Percentiles rank a stretch among this genome's conserved stretches.
phyloP scores from a whole-genome alignment of 1,140 invertebrate genomes.

The Anastatus disparis region DNA sequence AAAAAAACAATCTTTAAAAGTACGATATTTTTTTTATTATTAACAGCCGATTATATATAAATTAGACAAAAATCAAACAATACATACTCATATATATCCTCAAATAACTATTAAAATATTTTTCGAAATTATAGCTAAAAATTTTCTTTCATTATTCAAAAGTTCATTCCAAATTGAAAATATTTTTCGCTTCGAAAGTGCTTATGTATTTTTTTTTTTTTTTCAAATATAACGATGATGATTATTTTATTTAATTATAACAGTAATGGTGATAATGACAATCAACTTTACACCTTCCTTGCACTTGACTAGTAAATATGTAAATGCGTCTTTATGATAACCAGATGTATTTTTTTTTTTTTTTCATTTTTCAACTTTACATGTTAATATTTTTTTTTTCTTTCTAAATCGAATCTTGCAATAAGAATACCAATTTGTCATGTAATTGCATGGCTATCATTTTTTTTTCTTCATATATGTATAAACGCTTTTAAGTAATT shows the following conservation, averaged over 20 bases:
- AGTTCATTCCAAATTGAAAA: too few relatives aligned
- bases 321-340: constrained; percentile 27
- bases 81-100: not conserved
- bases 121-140: too few relatives aligned
- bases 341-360: constrained; percentile 23
- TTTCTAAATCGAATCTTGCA: constrained; percentile 4
- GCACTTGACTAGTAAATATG: constrained; percentile 35
- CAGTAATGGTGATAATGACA: constrained; percentile 16
- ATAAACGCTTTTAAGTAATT: constrained; percentile 11
- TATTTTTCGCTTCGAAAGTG: too few relatives aligned
- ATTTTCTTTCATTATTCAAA: too few relatives aligned
- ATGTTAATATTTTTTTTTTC: constrained; percentile 10
- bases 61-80: constrained; percentile 12
- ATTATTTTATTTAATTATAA: constrained; percentile 10
- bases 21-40: constrained; percentile 40
- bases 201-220: too few relatives aligned
- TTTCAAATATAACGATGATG: constrained; percentile 27
- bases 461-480: not conserved
- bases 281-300: constrained; percentile 18
- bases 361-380: not conserved
- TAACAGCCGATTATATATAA: constrained; percentile 30
- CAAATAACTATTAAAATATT: too few relatives aligned
- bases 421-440: not conserved
- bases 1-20: constrained; percentile 25
- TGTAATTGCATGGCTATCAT: not conserved